These are phyloP conservation scores for Drosophila carrolli DNA, from an alignment of 1,140 invertebrate genomes.

Conservation along the genomic window DNA sequence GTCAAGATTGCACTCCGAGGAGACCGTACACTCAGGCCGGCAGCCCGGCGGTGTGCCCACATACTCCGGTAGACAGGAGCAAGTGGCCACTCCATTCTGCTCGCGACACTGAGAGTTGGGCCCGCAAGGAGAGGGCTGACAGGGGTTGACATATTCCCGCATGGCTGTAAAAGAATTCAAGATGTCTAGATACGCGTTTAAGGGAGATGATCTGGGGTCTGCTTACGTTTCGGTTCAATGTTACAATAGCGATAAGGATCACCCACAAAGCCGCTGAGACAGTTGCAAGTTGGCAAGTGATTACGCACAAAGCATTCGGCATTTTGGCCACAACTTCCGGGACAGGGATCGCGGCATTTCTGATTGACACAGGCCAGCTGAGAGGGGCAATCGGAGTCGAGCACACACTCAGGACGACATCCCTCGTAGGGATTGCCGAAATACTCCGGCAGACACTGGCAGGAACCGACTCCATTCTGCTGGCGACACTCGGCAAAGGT, in stretches of 20 bases:
- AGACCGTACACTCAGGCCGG: slow-evolving; percentile 88
- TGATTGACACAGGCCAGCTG: slow-evolving; percentile 86
- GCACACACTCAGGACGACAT: slow-evolving; percentile 87
- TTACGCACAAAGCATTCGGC: slow-evolving; percentile 91
- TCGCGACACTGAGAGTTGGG: slow-evolving; percentile 90
- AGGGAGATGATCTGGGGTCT: not conserved
- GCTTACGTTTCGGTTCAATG: slow-evolving; percentile 72
- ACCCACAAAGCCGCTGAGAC: slow-evolving; percentile 88
- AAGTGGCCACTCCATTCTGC: slow-evolving; percentile 87
- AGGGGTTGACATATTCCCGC: slow-evolving; percentile 85
- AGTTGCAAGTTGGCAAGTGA: slow-evolving; percentile 90
- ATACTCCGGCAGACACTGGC: slow-evolving; percentile 85
- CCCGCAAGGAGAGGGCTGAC: slow-evolving; percentile 88
- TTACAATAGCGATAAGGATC: slow-evolving; percentile 88
- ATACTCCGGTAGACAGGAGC: slow-evolving; percentile 89
- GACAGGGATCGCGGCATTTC: slow-evolving; percentile 87
- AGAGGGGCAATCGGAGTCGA: slow-evolving; percentile 86
- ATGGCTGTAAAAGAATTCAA: slow-evolving; percentile 50
- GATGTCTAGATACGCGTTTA: not conserved
- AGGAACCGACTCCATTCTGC: slow-evolving; percentile 84
- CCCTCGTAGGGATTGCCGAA: slow-evolving; percentile 86
- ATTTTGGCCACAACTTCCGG: slow-evolving; percentile 87
- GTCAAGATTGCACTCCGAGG: slow-evolving; percentile 88
- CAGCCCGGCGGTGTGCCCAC: slow-evolving; percentile 91
- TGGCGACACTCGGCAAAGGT: slow-evolving; percentile 86